phyloP scores from a whole-genome alignment of 2,113 vertebrate genomes.

The Boulengeromyrus knoepffleri region DNA sequence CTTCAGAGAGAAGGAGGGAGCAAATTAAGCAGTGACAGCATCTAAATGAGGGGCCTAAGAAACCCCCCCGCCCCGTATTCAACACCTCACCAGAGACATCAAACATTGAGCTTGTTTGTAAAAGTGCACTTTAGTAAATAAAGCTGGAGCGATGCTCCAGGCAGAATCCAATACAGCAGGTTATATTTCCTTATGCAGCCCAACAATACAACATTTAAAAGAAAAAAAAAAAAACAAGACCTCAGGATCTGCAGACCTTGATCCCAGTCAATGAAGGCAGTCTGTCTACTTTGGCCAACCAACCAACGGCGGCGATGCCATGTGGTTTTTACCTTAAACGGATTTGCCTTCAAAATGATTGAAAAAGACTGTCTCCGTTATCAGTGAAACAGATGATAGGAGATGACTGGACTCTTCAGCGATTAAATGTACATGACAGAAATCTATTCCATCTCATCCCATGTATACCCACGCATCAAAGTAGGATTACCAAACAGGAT shows the following conservation, averaged over 20 bases:
- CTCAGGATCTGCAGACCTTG: not conserved
- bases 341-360: not conserved
- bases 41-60: not conserved
- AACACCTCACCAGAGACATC: not conserved
- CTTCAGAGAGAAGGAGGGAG: not conserved
- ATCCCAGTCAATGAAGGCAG: not conserved
- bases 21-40: not conserved
- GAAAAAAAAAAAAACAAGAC: not conserved
- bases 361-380: not conserved
- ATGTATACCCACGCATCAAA: not conserved
- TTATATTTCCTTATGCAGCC: not conserved
- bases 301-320: not conserved
- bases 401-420: not conserved
- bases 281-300: not conserved
- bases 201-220: not conserved
- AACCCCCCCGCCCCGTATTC: no score
- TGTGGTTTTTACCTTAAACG: not conserved
- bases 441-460: not conserved
- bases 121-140: not conserved
- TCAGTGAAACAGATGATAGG: not conserved
- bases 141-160: not conserved
- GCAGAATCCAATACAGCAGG: not conserved
- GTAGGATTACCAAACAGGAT: not conserved
- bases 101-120: not conserved
- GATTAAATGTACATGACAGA: constrained; percentile 1